Evolutionary conservation across 2,113 vertebrate species (phyloP).

Genomic region (Chinchilla lanigera): DNA sequence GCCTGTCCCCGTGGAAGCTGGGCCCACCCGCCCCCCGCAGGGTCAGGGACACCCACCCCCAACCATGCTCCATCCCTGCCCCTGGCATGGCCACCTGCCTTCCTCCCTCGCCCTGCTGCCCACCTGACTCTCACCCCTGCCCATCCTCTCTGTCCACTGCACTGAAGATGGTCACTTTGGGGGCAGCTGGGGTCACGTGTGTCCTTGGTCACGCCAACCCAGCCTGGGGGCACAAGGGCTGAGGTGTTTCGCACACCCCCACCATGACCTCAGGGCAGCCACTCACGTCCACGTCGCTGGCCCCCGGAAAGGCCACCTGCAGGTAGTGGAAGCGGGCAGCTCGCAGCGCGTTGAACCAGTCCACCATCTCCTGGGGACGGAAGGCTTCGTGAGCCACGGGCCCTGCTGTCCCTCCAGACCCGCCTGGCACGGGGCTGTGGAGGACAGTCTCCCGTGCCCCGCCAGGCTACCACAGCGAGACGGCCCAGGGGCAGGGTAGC

Average conservation of each 20-base stretch:
- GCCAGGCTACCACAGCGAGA: background rate
- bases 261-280: rapidly evolving
- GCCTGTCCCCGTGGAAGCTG: background rate
- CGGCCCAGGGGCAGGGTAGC: background rate
- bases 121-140: background rate
- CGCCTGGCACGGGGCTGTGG: background rate
- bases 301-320: slow-evolving; percentile 97
- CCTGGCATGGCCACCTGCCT: background rate
- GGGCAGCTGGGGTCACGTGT: background rate
- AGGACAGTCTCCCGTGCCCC: background rate
- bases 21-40: background rate
- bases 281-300: slow-evolving; percentile 92
- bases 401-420: background rate
- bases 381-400: background rate
- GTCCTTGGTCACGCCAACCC: background rate
- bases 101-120: background rate
- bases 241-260: background rate
- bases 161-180: background rate
- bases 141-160: background rate
- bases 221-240: background rate
- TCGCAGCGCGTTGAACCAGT: slow-evolving; percentile 97
- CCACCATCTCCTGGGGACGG: slow-evolving; percentile 92
- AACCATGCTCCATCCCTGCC: background rate
- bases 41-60: background rate
- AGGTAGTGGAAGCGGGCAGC: slow-evolving; percentile 97